These are phyloP conservation scores for Isurus oxyrinchus DNA, from an alignment of 2,113 vertebrate genomes.

Conservation along the genomic window DNA sequence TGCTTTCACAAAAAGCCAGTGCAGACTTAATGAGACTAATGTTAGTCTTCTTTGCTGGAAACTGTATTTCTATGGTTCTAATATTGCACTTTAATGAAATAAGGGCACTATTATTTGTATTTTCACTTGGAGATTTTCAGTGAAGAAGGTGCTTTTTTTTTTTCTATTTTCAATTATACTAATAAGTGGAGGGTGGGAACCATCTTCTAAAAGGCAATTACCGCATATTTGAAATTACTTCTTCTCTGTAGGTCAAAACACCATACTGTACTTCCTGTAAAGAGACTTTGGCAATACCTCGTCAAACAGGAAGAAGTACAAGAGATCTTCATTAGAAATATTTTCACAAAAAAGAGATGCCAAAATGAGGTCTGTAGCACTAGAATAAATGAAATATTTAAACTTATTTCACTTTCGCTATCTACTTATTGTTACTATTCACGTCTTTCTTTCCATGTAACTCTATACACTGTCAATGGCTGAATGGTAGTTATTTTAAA, in stretches of 20 bases:
- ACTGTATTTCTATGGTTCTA: background rate
- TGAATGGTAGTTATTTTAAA: background rate
- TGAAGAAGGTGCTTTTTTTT: background rate
- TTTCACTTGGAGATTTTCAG: no score
- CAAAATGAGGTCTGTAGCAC: conserved; percentile 68
- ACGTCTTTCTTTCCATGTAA: background rate
- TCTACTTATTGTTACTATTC: background rate
- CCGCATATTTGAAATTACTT: background rate
- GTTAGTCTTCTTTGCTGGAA: background rate
- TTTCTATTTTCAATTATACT: background rate
- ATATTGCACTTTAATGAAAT: background rate
- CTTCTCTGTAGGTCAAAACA: conserved; percentile 66
- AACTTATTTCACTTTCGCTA: background rate
- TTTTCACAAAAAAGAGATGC: conserved; percentile 83
- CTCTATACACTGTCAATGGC: background rate
- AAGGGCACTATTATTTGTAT: background rate
- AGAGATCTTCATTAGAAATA: conserved; percentile 93
- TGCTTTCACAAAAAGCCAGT: background rate
- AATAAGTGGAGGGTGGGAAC: no score
- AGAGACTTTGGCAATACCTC: conserved; percentile 89
- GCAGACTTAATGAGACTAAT: background rate
- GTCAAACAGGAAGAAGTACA: conserved; percentile 91
- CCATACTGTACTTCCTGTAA: conserved; percentile 73
- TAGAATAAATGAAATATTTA: background rate
- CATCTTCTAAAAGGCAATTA: background rate